Evolutionary conservation across 1,140 invertebrate genomes (phyloP).

Genomic region (Platyscapa corneri): DNA sequence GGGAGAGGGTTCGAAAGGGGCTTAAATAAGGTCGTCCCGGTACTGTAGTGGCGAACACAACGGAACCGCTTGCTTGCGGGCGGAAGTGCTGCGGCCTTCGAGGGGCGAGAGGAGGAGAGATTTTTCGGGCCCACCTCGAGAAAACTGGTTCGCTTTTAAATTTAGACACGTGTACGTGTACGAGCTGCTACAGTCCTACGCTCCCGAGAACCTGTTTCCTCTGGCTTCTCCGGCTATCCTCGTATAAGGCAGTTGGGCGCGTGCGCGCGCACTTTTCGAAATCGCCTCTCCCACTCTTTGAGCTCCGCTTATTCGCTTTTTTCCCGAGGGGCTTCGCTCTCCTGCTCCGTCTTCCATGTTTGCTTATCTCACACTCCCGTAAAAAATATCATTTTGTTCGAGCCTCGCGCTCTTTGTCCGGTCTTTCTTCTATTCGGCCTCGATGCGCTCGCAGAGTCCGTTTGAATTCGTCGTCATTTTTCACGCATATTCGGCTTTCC

Average conservation of each 20-base stretch:
- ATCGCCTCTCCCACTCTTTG: neutral
- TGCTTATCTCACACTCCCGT: neutral
- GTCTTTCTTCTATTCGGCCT: neutral
- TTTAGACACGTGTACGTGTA: slow-evolving; percentile 52
- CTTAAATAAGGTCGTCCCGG: neutral
- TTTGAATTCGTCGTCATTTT: too few relatives aligned
- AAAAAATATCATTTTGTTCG: neutral
- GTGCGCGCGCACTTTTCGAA: slow-evolving; percentile 17
- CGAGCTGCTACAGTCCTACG: neutral
- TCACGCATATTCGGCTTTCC: neutral
- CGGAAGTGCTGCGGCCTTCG: slow-evolving; percentile 45
- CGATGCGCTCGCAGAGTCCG: too few relatives aligned
- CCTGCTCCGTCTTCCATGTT: neutral
- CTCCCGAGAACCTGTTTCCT: slow-evolving; percentile 54
- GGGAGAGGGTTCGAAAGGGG: neutral
- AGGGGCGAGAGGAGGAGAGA: neutral
- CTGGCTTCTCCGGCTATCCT: slow-evolving; percentile 37
- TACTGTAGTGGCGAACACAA: neutral
- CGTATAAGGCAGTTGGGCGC: neutral
- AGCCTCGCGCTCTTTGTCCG: neutral
- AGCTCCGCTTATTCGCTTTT: neutral
- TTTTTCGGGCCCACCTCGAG: slow-evolving; percentile 5
- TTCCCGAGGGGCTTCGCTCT: neutral
- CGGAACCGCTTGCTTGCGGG: neutral
- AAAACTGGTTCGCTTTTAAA: slow-evolving; percentile 55